Conservation (phyloP, 2,797 vertebrate genomes). For the Erpetoichthys calabaricus region DNA sequence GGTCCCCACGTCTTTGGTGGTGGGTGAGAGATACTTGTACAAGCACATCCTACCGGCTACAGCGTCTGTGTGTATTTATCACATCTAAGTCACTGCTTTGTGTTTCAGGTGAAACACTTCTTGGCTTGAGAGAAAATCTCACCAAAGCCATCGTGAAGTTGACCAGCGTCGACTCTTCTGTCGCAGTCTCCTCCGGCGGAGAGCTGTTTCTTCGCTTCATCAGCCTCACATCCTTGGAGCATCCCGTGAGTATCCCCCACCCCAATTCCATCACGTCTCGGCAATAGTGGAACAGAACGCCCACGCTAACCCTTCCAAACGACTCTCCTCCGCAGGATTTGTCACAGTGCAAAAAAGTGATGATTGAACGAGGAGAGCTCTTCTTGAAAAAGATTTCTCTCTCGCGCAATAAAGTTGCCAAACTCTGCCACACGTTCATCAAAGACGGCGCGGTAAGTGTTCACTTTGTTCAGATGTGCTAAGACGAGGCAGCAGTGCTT, state of each 20-base stretch:
- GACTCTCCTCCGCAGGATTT: slow-evolving; percentile 55
- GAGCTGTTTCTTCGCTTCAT: slow-evolving; percentile 96
- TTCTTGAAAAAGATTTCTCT: slow-evolving; percentile 78
- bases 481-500: neutral
- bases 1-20: neutral
- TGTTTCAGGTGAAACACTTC: slow-evolving; percentile 73
- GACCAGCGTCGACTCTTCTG: slow-evolving; percentile 76
- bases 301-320: neutral
- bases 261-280: neutral
- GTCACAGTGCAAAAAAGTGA: slow-evolving; percentile 85
- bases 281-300: neutral
- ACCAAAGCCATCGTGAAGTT: slow-evolving; percentile 67
- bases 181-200: slow-evolving; percentile 84
- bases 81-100: neutral
- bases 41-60: neutral
- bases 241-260: slow-evolving; percentile 46
- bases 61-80: neutral
- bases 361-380: slow-evolving; percentile 88
- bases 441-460: slow-evolving; percentile 83
- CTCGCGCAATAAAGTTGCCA: slow-evolving; percentile 77
- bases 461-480: neutral
- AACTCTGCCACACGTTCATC: slow-evolving; percentile 89
- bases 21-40: neutral
- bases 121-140: slow-evolving; percentile 79
- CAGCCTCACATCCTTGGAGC: slow-evolving; percentile 84